These are phyloP conservation scores for Cryptoblepharus egeriae DNA, from an alignment of 2,797 vertebrate species.

Conservation along the genomic window DNA sequence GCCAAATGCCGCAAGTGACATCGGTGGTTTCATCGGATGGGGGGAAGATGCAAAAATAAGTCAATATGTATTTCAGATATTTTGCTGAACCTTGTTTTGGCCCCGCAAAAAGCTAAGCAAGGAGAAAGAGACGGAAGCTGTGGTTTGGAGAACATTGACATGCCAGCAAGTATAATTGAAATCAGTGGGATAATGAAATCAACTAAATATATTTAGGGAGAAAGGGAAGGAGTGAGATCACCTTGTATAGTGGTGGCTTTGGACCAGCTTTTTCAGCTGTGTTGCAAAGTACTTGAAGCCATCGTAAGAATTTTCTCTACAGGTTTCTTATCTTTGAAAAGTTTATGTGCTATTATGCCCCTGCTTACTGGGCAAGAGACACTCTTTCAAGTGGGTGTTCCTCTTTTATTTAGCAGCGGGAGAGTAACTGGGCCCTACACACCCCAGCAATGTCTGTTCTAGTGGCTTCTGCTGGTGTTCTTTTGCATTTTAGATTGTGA, in stretches of 20 bases:
- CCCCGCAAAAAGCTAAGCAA: constrained; percentile 11
- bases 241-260: not conserved
- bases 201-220: not conserved
- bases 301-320: not conserved
- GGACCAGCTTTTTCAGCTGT: not conserved
- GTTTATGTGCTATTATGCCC: not conserved
- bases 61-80: constrained; percentile 19
- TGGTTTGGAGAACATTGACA: not conserved
- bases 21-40: constrained; percentile 35
- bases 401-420: too few relatives aligned
- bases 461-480: too few relatives aligned
- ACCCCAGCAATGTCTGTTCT: too few relatives aligned
- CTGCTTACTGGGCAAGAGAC: too few relatives aligned
- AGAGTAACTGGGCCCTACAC: too few relatives aligned
- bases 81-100: constrained; percentile 30
- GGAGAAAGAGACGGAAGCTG: not conserved
- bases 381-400: too few relatives aligned
- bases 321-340: not conserved
- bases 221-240: not conserved
- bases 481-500: too few relatives aligned
- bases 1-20: constrained; percentile 35
- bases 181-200: not conserved
- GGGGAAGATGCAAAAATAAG: constrained; percentile 11
- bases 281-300: too few relatives aligned
- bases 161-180: not conserved